phyloP scores from a whole-genome alignment of 2,888 invertebrate genomes.

The Idaea biselata region DNA sequence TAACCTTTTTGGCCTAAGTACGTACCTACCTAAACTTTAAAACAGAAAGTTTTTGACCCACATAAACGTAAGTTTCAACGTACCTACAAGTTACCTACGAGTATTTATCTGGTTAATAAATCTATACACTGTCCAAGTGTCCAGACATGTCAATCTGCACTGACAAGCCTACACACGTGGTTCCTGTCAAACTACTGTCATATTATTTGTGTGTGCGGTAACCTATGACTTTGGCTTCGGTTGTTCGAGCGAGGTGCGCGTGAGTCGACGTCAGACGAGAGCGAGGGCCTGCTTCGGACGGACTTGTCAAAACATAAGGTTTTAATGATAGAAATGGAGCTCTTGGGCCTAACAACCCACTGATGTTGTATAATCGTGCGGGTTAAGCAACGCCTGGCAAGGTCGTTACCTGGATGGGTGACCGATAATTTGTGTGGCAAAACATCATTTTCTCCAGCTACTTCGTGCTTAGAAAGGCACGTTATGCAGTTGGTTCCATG shows the following conservation, averaged over 20 bases:
- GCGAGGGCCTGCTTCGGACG: neutral
- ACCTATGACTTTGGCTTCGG: neutral
- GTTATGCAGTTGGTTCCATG: too few species aligned
- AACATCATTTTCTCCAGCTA: too few species aligned
- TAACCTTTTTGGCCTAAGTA: too few species aligned
- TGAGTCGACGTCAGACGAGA: neutral
- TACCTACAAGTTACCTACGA: neutral
- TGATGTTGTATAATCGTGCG: too few species aligned
- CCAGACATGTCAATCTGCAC: neutral
- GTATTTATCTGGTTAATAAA: constrained; percentile 1
- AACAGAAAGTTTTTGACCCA: neutral
- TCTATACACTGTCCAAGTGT: neutral
- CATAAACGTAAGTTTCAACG: neutral
- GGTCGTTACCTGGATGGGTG: too few species aligned
- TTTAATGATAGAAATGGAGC: neutral
- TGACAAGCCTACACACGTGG: neutral
- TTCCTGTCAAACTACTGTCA: neutral
- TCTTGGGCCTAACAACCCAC: too few species aligned
- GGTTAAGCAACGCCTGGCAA: too few species aligned
- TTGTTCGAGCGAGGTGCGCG: neutral
- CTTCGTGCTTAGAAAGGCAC: too few species aligned
- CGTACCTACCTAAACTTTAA: neutral
- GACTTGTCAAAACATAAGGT: neutral
- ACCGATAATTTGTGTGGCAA: too few species aligned
- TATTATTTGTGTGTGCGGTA: neutral